Evolutionary conservation across 2,888 invertebrate genomes (phyloP).

Genomic region (Eledona agricola): DNA sequence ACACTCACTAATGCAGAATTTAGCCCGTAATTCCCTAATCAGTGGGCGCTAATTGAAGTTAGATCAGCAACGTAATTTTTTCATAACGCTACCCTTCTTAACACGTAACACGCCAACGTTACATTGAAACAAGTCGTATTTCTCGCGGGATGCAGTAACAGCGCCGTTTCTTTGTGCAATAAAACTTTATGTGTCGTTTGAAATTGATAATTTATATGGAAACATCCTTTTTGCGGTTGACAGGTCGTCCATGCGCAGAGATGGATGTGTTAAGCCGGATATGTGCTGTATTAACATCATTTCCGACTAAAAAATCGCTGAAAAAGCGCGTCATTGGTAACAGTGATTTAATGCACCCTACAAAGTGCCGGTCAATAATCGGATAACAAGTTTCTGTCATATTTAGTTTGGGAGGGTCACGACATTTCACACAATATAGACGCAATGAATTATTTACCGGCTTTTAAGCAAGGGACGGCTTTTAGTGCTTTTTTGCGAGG

Average conservation of each 20-base stretch:
- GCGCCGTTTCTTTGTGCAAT: constrained; percentile 34
- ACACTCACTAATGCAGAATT: too few relatives aligned
- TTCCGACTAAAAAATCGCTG: constrained; percentile 42
- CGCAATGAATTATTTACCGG: constrained; percentile 22
- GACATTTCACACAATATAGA: constrained; percentile 20
- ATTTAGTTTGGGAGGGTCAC: constrained; percentile 31
- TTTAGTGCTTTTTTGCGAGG: constrained; percentile 9
- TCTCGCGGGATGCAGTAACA: too few relatives aligned
- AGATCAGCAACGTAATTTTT: too few relatives aligned
- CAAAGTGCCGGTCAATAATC: constrained; percentile 42
- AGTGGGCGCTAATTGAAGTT: too few relatives aligned
- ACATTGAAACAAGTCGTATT: constrained; percentile 17
- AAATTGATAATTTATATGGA: constrained; percentile 56
- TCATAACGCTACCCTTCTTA: too few relatives aligned
- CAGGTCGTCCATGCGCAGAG: constrained; percentile 49
- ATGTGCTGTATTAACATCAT: constrained; percentile 45
- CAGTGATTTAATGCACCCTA: constrained; percentile 41
- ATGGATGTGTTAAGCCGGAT: constrained; percentile 45
- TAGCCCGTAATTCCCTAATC: too few relatives aligned
- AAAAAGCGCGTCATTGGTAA: constrained; percentile 37
- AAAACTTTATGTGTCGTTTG: constrained; percentile 42
- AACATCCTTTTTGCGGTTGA: constrained; percentile 51
- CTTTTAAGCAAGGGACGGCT: constrained; percentile 11
- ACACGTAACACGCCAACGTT: too few relatives aligned
- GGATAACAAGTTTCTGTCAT: constrained; percentile 41